Conservation (phyloP, 2,888 invertebrate species). For the Nemurella pictetii region DNA sequence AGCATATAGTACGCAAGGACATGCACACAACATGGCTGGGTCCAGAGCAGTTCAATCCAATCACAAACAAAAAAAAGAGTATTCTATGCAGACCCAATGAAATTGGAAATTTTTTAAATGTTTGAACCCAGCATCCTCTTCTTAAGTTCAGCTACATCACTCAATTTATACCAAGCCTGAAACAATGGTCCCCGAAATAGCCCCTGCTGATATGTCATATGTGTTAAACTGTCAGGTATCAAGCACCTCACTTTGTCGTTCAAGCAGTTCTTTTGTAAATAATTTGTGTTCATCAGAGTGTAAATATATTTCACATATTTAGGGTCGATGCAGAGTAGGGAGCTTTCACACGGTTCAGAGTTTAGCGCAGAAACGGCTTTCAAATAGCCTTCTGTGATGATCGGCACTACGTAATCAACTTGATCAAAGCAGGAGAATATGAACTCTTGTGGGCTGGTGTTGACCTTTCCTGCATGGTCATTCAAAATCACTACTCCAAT, state of each 20-base stretch:
- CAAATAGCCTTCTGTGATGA: constrained; percentile 38
- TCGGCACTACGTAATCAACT: constrained; percentile 39
- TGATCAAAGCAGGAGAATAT: constrained; percentile 32
- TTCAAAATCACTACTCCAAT: constrained; percentile 39
- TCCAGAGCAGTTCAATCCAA: too few species aligned
- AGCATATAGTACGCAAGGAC: too few species aligned
- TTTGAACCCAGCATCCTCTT: constrained; percentile 24
- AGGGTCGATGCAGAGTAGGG: constrained; percentile 25
- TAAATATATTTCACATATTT: constrained; percentile 37
- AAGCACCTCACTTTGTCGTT: constrained; percentile 38
- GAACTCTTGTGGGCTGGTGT: constrained; percentile 31
- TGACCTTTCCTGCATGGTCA: constrained; percentile 33
- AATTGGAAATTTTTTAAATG: background rate
- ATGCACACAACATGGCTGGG: too few species aligned
- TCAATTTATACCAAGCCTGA: constrained; percentile 33
- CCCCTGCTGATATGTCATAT: constrained; percentile 21
- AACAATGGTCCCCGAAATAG: constrained; percentile 33
- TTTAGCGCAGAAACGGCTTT: background rate
- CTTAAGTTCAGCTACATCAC: constrained; percentile 28
- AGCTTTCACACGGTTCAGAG: background rate
- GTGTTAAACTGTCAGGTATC: constrained; percentile 34
- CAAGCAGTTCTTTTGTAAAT: constrained; percentile 33
- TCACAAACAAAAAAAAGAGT: too few species aligned
- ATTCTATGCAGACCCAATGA: background rate
- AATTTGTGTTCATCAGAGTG: constrained; percentile 35